Evolutionary conservation across 2,113 vertebrate genomes (phyloP).

Genomic region (Ceuthmochares aereus): DNA sequence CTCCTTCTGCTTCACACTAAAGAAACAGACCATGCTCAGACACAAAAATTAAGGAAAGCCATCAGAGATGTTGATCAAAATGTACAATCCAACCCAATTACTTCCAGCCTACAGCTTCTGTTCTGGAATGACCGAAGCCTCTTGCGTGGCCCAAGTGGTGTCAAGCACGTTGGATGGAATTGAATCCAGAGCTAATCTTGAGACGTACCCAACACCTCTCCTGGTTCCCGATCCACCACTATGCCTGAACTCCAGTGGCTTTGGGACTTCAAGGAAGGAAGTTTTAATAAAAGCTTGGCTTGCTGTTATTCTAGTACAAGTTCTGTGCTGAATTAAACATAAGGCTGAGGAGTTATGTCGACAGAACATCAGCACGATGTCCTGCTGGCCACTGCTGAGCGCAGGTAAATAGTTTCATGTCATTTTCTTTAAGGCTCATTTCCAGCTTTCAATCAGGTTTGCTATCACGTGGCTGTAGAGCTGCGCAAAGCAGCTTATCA

Average conservation of each 20-base stretch:
- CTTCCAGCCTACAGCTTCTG: fast-evolving
- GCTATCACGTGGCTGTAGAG: neutral
- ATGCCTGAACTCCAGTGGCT: slow-evolving; percentile 40
- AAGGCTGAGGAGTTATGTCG: slow-evolving; percentile 20
- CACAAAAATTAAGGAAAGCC: neutral
- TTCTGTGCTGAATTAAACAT: slow-evolving; percentile 64
- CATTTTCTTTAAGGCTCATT: neutral
- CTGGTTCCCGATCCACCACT: slow-evolving; percentile 12
- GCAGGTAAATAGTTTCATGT: neutral
- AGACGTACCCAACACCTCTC: neutral
- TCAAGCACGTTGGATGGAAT: fast-evolving
- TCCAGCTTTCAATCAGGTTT: neutral
- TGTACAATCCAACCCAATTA: fast-evolving
- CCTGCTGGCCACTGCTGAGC: neutral
- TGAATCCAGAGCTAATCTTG: neutral
- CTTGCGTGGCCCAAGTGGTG: fast-evolving
- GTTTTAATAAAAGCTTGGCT: slow-evolving; percentile 69
- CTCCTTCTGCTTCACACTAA: neutral
- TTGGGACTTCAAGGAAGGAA: slow-evolving; percentile 51
- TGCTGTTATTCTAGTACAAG: slow-evolving; percentile 44
- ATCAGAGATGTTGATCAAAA: no score
- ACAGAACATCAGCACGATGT: neutral
- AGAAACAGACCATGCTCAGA: neutral
- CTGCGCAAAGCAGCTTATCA: neutral
- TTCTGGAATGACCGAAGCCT: neutral